Conservation (phyloP, 2,888 invertebrate species). For the Cylindroiulus punctatus region DNA sequence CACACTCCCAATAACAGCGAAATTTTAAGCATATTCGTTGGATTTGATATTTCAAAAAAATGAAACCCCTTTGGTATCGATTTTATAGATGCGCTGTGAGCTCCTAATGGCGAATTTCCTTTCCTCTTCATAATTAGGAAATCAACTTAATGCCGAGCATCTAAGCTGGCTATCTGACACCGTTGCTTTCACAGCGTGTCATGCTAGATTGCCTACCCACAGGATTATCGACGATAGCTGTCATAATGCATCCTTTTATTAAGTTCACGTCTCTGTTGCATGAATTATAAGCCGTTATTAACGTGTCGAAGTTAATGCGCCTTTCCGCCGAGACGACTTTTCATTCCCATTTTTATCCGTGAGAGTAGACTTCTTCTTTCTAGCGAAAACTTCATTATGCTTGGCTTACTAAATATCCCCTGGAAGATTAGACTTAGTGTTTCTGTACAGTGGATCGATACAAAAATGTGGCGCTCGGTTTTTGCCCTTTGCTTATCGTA, state of each 20-base stretch:
- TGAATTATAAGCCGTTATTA: conserved; percentile 32
- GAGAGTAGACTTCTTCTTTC: conserved; percentile 8
- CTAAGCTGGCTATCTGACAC: conserved; percentile 25
- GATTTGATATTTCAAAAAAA: background rate
- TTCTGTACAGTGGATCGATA: background rate
- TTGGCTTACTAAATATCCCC: conserved; percentile 16
- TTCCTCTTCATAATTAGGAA: background rate
- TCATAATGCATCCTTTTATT: conserved; percentile 34
- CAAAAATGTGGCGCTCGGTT: background rate
- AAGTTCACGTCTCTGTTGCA: conserved; percentile 21
- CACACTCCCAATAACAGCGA: background rate
- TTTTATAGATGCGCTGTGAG: background rate
- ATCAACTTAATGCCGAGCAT: background rate
- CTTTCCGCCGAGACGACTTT: conserved; percentile 25
- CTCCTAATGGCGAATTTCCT: background rate
- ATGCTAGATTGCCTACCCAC: background rate
- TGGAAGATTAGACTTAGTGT: background rate
- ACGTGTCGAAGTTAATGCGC: conserved; percentile 38
- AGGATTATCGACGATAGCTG: conserved; percentile 42
- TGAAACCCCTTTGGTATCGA: too few relatives aligned
- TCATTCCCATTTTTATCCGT: conserved; percentile 3
- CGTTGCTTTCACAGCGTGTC: background rate
- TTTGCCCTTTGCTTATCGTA: conserved; percentile 3
- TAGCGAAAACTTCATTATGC: conserved; percentile 34
- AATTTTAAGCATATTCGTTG: background rate